Percentiles rank a stretch among this genome's conserved stretches.
Conservation (phyloP, 2,797 vertebrate genomes). For the Champsocephalus esox region DNA sequence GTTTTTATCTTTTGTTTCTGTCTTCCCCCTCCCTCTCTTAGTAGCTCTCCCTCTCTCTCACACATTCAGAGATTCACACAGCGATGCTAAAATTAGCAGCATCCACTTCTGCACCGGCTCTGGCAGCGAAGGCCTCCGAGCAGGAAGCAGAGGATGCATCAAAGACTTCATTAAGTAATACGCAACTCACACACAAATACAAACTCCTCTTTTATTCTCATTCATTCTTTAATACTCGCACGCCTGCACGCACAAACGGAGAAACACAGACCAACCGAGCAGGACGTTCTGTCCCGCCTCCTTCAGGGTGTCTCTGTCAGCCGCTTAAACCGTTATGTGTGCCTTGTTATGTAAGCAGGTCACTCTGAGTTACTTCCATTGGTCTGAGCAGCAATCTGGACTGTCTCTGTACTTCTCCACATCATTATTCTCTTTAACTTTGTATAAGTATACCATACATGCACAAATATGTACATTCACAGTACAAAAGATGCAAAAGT, state of each 20-base stretch:
- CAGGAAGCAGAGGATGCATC: constrained; percentile 75
- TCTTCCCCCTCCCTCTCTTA: constrained; percentile 29
- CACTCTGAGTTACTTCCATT: constrained; percentile 68
- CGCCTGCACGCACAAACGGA: constrained; percentile 19
- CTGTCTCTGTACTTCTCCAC: constrained; percentile 13
- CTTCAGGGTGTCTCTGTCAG: constrained; percentile 71
- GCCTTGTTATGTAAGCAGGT: constrained; percentile 75
- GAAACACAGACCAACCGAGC: constrained; percentile 45
- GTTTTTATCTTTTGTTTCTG: constrained; percentile 43
- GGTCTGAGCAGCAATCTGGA: constrained; percentile 49
- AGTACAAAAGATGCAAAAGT: not conserved
- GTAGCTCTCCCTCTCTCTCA: constrained; percentile 20
- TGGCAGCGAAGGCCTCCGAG: constrained; percentile 69
- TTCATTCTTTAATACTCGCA: constrained; percentile 46
- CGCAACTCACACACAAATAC: constrained; percentile 22
- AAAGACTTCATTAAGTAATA: constrained; percentile 79
- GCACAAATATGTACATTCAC: not conserved
- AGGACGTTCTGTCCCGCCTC: constrained; percentile 57
- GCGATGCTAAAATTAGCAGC: constrained; percentile 79
- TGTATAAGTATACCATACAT: not conserved
- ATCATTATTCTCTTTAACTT: constrained; percentile 16
- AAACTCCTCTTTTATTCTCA: constrained; percentile 38
- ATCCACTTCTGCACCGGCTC: constrained; percentile 73
- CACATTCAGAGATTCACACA: constrained; percentile 70
- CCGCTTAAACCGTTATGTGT: constrained; percentile 46